phyloP scores from a whole-genome alignment of 2,888 invertebrate species.

The Dynastes tityus region DNA sequence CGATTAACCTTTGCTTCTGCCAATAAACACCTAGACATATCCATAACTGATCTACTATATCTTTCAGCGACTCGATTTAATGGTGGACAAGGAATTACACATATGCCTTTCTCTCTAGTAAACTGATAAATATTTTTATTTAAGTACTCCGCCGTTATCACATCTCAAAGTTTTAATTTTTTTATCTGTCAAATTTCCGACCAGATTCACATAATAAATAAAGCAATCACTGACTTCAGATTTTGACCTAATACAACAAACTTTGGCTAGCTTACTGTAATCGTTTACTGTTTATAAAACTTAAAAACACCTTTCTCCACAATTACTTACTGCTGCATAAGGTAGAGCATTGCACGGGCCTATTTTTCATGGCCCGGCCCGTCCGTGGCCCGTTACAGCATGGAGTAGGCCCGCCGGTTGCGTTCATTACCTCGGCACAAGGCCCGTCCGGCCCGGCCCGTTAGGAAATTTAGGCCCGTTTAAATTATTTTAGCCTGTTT shows the following conservation, averaged over 20 bases:
- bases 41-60: constrained; percentile 14
- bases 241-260: not conserved
- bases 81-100: constrained; percentile 54
- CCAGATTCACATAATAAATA: constrained; percentile 24
- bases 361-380: no score
- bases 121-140: constrained; percentile 56
- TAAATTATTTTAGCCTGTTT: no score
- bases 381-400: no score
- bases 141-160: not conserved
- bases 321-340: constrained; percentile 22
- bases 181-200: constrained; percentile 26
- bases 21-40: constrained; percentile 7
- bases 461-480: no score
- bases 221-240: not conserved
- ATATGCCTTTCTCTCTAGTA: constrained; percentile 55
- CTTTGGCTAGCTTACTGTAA: constrained; percentile 26
- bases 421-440: no score
- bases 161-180: constrained; percentile 4
- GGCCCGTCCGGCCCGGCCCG: no score
- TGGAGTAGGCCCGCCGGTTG: no score
- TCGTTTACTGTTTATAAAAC: constrained; percentile 16
- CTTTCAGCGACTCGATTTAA: constrained; percentile 56
- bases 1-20: constrained; percentile 2
- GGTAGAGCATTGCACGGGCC: constrained; percentile 17
- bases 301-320: constrained; percentile 26